Evolutionary conservation across 2,113 vertebrate species (phyloP).

Genomic region (Ceyx cyanopectus): DNA sequence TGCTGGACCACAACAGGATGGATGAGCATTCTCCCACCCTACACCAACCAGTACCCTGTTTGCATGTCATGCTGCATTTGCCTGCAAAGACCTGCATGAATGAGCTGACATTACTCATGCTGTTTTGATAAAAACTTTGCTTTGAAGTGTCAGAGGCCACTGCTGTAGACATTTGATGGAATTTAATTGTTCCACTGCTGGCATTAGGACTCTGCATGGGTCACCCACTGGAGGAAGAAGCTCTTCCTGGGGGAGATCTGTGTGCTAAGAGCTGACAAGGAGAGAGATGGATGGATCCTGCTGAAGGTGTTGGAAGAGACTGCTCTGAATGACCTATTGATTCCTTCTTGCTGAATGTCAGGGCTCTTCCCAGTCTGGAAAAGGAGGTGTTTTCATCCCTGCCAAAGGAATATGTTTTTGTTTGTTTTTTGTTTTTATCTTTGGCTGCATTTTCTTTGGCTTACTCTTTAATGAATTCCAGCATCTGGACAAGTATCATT

Average conservation of each 20-base stretch:
- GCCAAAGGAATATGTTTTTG: not conserved
- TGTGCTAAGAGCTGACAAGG: not conserved
- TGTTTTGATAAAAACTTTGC: not conserved
- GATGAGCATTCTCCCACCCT: not conserved
- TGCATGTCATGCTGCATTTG: fast-evolving
- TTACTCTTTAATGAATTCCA: not conserved
- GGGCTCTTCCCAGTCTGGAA: not conserved
- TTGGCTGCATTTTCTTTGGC: not conserved
- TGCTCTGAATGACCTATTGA: not conserved
- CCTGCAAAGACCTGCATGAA: not conserved
- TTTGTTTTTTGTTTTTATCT: not conserved
- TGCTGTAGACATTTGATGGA: not conserved
- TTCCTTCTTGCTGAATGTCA: not conserved
- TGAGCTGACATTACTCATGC: not conserved
- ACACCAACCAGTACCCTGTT: not conserved
- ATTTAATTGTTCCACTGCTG: not conserved
- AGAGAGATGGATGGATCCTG: not conserved
- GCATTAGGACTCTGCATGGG: fast-evolving
- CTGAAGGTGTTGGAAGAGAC: not conserved
- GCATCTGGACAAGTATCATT: not conserved
- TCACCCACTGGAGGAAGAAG: not conserved
- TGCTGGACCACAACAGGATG: not conserved
- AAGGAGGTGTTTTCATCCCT: not conserved
- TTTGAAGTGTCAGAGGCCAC: not conserved
- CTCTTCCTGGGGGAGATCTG: not conserved